Conservation (phyloP, 2,888 invertebrate genomes). For the Chrysolina haemoptera region DNA sequence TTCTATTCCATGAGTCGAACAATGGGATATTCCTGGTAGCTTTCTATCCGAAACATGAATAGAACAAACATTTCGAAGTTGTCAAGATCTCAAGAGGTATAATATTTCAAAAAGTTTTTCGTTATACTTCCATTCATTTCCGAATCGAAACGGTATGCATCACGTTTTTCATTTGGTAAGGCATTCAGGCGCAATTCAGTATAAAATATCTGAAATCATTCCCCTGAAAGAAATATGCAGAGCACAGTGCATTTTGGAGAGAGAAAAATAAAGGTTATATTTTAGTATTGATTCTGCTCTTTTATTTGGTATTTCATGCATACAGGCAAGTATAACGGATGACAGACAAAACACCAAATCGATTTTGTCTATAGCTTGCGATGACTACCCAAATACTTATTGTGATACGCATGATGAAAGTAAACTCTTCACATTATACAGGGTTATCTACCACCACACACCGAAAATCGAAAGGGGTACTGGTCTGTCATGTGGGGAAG, state of each 20-base stretch:
- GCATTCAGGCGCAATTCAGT: constrained; percentile 12
- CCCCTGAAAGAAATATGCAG: background rate
- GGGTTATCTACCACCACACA: too few relatives aligned
- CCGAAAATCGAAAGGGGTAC: too few relatives aligned
- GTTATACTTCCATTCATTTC: constrained; percentile 7
- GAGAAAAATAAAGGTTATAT: constrained; percentile 1
- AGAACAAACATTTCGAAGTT: constrained; percentile 18
- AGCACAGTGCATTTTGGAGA: background rate
- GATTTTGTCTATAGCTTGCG: too few relatives aligned
- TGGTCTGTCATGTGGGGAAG: too few relatives aligned
- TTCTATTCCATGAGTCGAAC: constrained; percentile 2
- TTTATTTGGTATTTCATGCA: too few relatives aligned
- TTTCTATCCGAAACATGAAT: constrained; percentile 14
- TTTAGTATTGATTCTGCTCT: constrained; percentile 1
- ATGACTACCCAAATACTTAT: too few relatives aligned
- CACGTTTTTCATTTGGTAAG: constrained; percentile 19
- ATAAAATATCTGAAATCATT: constrained; percentile 18
- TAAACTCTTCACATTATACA: too few relatives aligned
- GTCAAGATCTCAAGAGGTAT: constrained; percentile 12
- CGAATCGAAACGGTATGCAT: constrained; percentile 14
- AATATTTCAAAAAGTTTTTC: constrained; percentile 14
- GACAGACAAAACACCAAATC: too few relatives aligned
- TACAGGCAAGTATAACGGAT: too few relatives aligned
- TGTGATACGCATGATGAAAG: too few relatives aligned
- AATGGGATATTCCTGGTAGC: background rate